phyloP scores from a whole-genome alignment of 2,797 vertebrate species.

The Thamnophis elegans region DNA sequence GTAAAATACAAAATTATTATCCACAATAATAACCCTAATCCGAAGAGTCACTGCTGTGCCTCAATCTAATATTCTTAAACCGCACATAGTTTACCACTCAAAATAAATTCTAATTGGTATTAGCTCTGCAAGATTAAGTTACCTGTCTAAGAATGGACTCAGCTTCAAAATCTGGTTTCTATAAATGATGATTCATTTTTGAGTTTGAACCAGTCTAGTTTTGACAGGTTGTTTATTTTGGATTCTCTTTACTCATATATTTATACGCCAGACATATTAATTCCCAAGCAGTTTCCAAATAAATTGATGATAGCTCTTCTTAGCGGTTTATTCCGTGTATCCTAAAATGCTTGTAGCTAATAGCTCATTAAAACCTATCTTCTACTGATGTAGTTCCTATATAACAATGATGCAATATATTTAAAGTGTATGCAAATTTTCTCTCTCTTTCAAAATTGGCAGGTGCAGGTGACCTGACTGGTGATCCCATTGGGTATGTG shows the following conservation, averaged over 20 bases:
- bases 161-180: background rate
- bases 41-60: background rate
- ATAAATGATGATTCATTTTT: background rate
- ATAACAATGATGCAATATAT: background rate
- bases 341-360: background rate
- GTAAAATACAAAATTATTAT: background rate
- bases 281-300: background rate
- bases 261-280: too few species aligned
- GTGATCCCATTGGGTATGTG: slow-evolving; percentile 91
- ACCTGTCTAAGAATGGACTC: background rate
- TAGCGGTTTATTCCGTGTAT: background rate
- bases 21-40: background rate
- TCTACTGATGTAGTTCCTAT: background rate
- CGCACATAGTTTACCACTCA: background rate
- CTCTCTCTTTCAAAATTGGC: slow-evolving; percentile 41
- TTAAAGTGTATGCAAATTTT: background rate
- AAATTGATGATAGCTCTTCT: background rate
- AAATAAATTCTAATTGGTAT: background rate
- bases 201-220: background rate
- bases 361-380: background rate
- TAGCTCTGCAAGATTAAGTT: background rate
- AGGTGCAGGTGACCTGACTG: slow-evolving; percentile 94
- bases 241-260: background rate
- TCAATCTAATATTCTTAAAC: background rate
- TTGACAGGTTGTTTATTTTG: background rate